Evolutionary conservation across 2,797 vertebrate species (phyloP).

Genomic region (Gallirallus australis): DNA sequence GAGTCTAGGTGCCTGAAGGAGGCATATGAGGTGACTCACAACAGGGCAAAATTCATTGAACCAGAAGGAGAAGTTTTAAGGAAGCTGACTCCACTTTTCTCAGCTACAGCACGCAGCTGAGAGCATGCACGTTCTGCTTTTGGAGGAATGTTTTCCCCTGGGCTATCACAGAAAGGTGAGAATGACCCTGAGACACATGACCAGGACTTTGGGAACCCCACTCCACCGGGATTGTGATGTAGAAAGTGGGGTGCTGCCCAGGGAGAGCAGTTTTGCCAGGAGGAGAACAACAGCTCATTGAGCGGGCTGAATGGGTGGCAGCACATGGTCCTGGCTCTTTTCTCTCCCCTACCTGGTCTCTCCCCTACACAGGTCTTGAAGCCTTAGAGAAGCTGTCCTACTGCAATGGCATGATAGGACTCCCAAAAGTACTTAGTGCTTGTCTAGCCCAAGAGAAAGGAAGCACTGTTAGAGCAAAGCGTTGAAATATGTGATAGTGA

Average conservation of each 20-base stretch:
- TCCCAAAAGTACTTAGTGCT: not conserved
- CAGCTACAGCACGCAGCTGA: not conserved
- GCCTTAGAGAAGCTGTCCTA: not conserved
- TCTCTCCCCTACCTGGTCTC: not conserved
- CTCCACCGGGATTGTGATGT: not conserved
- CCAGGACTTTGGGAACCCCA: not conserved
- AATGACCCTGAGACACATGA: not conserved
- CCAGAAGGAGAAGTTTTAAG: not conserved
- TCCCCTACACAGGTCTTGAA: not conserved
- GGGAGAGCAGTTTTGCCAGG: too few species aligned
- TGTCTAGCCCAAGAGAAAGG: not conserved
- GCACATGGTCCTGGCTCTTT: not conserved
- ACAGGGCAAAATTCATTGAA: slow-evolving; percentile 18
- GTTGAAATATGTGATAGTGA: not conserved
- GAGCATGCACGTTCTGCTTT: not conserved
- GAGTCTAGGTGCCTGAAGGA: not conserved
- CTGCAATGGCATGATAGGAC: not conserved
- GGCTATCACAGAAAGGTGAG: not conserved
- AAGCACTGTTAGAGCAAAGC: accelerated
- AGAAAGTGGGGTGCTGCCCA: not conserved
- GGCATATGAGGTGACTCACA: not conserved
- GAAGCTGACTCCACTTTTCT: slow-evolving; percentile 23
- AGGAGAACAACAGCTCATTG: not conserved
- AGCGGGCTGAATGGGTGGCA: not conserved
- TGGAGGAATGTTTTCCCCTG: not conserved